Evolutionary conservation across 2,797 vertebrate species (phyloP), one percentile per base, ranked within the genome.

Genomic region (Amazona ochrocephala): DNA sequence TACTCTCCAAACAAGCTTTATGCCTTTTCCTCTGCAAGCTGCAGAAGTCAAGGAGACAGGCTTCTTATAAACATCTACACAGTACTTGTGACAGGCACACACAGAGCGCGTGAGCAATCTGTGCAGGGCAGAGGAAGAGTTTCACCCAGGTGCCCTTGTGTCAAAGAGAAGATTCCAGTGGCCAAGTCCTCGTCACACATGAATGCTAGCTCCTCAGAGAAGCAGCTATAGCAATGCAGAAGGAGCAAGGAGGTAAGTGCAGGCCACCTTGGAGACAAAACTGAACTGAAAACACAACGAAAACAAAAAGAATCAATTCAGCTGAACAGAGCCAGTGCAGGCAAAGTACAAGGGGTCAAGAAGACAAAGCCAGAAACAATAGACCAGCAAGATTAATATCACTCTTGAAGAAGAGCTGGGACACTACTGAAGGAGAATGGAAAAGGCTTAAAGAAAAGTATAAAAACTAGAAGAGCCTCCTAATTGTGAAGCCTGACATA

Each of bases 291-390:
- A 94, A 83, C 62, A 90, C 93, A 95, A 91, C 10, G 42, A 93
- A 93, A 96, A 84, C 30, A 42, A 23, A 30, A 5, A 58, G 81
- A 91, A 92, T 96, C 96, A 95, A 97, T 97, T 96, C 86, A 48
- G 72, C 75, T 77, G 72, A 95, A 94, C 80, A 1, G 21, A 85
- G 70, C 13, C 75, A 94, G 87, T 90, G 88, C 92, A 96, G 70
- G 66, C 51, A 82, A 95, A 94, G 96, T 94, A 97, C 94, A 95
- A 95, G 95, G 94, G 95, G 94, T 96, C 96, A 97, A 97, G 90
- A 70, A 95, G 95, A 96, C 76, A 94, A 93, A 96, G 84, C 70
- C 5, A 21, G 70, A 96, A 95, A 97, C 90, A 92, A 94, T 15
- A 95, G 92, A 95, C 53, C 72, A 84, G 66, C 67, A 53, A 94